A percentile compares a stretch with the other conserved stretches of the same genome.
Conservation (phyloP, 2,888 invertebrate genomes). For the Eupithecia vulgata region DNA sequence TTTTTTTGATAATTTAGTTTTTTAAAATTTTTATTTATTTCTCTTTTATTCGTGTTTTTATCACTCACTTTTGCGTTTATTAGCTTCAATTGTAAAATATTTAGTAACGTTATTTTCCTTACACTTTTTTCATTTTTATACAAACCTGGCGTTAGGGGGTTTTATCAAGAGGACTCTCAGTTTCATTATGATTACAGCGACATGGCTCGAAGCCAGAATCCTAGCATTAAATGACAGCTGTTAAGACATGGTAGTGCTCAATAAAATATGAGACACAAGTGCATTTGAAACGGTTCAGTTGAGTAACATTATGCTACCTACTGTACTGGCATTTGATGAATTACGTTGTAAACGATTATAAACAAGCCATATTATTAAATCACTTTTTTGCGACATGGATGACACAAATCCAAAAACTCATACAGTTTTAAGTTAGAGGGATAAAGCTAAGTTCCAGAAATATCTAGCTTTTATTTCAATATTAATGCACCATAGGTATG, state of each 20-base stretch:
- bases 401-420: not conserved
- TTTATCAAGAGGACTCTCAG: not conserved
- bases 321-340: not conserved
- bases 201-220: constrained; percentile 60
- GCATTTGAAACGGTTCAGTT: constrained; percentile 6
- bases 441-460: not conserved
- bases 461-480: not conserved
- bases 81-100: no score
- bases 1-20: no score
- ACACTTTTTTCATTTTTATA: no score
- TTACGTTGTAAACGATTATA: not conserved
- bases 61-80: no score
- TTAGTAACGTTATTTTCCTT: no score
- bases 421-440: not conserved
- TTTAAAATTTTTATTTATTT: no score
- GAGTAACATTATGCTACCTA: not conserved
- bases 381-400: not conserved
- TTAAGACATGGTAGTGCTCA: constrained; percentile 10
- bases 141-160: no score
- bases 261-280: not conserved
- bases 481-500: no score
- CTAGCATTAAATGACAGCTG: constrained; percentile 38
- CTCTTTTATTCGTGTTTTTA: no score
- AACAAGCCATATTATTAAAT: not conserved
- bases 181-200: constrained; percentile 17